Evolutionary conservation across 2,888 invertebrate species (phyloP).

Genomic region (Microplitis deprimator): DNA sequence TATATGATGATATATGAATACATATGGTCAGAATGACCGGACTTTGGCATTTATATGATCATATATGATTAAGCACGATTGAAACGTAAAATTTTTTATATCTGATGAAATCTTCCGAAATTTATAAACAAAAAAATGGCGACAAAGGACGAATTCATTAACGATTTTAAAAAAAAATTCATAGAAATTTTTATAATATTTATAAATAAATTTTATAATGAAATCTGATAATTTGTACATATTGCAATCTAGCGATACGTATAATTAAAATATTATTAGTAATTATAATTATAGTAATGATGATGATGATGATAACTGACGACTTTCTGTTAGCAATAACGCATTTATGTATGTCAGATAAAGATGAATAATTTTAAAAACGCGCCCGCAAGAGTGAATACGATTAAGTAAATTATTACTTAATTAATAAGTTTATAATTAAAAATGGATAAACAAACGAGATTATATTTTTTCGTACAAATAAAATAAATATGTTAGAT

Average conservation of each 20-base stretch:
- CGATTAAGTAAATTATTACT: constrained; percentile 11
- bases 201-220: neutral
- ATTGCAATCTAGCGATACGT: constrained; percentile 3
- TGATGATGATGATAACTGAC: neutral
- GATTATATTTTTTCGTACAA: constrained; percentile 5
- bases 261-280: neutral
- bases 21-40: no score
- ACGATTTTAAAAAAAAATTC: no score
- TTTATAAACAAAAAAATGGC: no score
- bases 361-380: neutral
- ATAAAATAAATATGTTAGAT: neutral
- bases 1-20: no score
- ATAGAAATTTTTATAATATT: neutral
- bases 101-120: no score
- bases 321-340: neutral
- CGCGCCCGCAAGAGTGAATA: neutral
- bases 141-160: no score
- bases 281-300: neutral
- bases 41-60: no score
- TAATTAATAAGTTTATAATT: constrained; percentile 10
- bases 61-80: no score
- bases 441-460: neutral
- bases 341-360: neutral
- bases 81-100: no score
- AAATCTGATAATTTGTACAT: constrained; percentile 2